Evolutionary conservation across 2,113 vertebrate genomes (phyloP).

Genomic region (Rhadina sibilatrix): DNA sequence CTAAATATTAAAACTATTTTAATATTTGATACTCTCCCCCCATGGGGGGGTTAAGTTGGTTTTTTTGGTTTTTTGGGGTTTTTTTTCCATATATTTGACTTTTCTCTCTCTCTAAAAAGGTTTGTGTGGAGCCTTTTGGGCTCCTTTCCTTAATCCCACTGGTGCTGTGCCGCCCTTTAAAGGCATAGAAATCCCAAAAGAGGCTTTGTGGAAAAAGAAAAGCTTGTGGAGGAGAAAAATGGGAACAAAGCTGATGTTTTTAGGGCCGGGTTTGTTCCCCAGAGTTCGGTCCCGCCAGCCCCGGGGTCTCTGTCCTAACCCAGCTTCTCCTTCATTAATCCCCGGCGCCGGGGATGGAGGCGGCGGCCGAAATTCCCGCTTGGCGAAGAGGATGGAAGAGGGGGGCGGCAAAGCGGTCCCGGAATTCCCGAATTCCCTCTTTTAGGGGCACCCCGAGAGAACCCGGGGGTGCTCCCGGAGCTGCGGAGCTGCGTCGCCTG

Average conservation of each 20-base stretch:
- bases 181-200: neutral
- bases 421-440: neutral
- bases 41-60: neutral
- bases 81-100: neutral
- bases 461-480: neutral
- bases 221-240: neutral
- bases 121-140: neutral
- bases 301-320: neutral
- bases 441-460: neutral
- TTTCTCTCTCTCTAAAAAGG: neutral
- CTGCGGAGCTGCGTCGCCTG: neutral
- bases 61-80: neutral
- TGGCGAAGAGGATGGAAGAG: neutral
- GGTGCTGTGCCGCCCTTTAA: neutral
- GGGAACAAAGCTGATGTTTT: neutral
- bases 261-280: neutral
- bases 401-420: neutral
- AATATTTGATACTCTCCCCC: conserved; percentile 53
- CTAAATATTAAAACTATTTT: conserved; percentile 57
- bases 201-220: neutral
- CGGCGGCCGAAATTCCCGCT: neutral
- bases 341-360: neutral
- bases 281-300: neutral
- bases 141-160: neutral
- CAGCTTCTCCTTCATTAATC: conserved; percentile 57